phyloP scores from a whole-genome alignment of 2,797 vertebrate species.

The Smutsia gigantea region DNA sequence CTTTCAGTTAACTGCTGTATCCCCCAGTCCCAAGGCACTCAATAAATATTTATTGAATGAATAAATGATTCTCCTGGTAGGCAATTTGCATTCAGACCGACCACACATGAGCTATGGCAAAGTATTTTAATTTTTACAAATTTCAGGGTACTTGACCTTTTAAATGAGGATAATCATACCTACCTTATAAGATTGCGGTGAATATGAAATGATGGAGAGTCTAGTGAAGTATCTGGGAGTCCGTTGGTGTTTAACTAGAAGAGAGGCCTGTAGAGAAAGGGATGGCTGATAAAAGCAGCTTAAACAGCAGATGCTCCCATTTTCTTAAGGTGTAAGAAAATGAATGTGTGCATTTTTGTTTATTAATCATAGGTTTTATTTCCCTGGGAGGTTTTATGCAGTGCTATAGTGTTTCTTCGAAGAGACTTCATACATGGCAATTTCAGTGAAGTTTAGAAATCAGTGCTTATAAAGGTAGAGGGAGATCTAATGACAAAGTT shows the following conservation, averaged over 20 bases:
- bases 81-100: not conserved
- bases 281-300: not conserved
- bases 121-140: not conserved
- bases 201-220: not conserved
- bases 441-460: not conserved
- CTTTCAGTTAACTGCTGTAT: not conserved
- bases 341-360: not conserved
- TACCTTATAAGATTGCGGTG: not conserved
- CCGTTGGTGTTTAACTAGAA: not conserved
- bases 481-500: slow-evolving; percentile 45
- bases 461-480: not conserved
- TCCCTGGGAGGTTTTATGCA: not conserved
- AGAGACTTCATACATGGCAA: not conserved
- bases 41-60: not conserved
- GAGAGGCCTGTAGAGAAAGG: not conserved
- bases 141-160: not conserved
- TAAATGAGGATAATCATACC: not conserved
- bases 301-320: not conserved
- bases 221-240: not conserved
- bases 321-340: not conserved
- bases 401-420: not conserved
- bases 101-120: not conserved
- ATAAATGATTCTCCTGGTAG: not conserved
- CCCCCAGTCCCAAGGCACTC: not conserved
- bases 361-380: not conserved